phyloP scores from a whole-genome alignment of 2,797 vertebrate genomes.

The Columba guinea region DNA sequence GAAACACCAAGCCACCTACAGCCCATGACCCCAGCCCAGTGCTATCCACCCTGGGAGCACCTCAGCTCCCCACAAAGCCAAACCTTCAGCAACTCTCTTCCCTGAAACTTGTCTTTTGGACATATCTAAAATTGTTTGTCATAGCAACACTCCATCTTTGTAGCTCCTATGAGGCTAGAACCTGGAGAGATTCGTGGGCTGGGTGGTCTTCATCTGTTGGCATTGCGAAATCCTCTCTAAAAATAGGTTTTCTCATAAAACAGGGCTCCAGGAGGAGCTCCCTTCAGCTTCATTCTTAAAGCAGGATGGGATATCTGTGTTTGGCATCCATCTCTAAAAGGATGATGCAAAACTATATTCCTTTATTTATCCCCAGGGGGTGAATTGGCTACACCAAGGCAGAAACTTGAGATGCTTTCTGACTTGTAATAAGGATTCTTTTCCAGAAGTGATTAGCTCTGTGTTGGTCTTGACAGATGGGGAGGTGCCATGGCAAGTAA shows the following conservation, averaged over 20 bases:
- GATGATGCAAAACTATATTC: not conserved
- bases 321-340: not conserved
- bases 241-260: not conserved
- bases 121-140: not conserved
- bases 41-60: not conserved
- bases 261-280: not conserved
- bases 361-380: not conserved
- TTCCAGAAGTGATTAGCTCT: not conserved
- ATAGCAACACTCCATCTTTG: not conserved
- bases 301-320: not conserved
- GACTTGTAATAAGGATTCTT: not conserved
- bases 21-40: not conserved
- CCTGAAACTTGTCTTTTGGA: not conserved
- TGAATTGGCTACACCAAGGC: not conserved
- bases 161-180: accelerated
- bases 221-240: not conserved
- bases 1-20: not conserved
- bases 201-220: not conserved
- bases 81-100: not conserved
- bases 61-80: not conserved
- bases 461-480: not conserved
- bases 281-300: not conserved
- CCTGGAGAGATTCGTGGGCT: not conserved
- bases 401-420: not conserved
- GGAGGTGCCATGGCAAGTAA: not conserved